phyloP scores from a whole-genome alignment of 2,113 vertebrate species.

The Terrapene triunguis region DNA sequence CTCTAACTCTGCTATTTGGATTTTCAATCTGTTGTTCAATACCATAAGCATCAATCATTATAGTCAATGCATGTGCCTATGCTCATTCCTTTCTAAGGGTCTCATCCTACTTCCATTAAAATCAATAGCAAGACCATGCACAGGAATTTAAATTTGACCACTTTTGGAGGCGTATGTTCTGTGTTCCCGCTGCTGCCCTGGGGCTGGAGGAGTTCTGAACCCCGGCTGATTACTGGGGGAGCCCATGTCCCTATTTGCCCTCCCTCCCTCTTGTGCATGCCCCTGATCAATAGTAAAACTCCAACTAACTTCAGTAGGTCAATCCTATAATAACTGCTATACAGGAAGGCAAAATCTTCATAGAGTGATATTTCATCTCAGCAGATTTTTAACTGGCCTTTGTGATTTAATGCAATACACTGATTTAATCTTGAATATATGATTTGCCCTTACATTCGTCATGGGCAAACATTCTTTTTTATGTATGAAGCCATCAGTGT shows the following conservation, averaged over 20 bases:
- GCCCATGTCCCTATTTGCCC: no score
- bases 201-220: no score
- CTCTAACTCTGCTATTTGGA: neutral
- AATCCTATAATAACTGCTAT: neutral
- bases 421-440: neutral
- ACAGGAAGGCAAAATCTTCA: neutral
- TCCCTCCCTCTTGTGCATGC: no score
- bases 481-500: neutral
- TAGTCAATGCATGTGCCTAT: neutral
- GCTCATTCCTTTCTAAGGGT: neutral
- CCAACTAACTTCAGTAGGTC: neutral
- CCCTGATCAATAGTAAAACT: neutral
- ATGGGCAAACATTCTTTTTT: neutral
- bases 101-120: neutral
- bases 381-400: neutral
- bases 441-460: neutral
- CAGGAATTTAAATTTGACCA: no score
- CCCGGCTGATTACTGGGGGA: no score
- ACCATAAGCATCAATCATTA: neutral
- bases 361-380: neutral
- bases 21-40: neutral
- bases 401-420: neutral
- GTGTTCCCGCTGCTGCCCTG: no score
- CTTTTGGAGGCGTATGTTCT: no score
- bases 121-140: neutral